These are phyloP conservation scores for Bothrops alternatus DNA, from an alignment of 2,797 vertebrate genomes.

Conservation along the genomic window DNA sequence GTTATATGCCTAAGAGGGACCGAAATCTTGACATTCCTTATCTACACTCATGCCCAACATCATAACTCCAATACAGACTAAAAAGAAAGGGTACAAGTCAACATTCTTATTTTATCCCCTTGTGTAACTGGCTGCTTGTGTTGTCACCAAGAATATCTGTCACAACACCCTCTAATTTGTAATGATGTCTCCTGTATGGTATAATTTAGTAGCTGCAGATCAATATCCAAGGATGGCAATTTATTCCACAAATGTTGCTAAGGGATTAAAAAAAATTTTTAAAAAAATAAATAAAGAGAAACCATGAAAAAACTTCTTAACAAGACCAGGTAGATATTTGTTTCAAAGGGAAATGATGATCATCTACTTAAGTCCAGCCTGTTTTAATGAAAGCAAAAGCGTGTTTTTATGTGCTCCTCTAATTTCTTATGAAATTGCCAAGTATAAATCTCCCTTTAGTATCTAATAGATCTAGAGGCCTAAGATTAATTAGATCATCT, in stretches of 20 bases:
- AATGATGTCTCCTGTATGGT: background rate
- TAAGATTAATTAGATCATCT: background rate
- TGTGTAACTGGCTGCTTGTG: background rate
- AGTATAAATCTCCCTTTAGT: background rate
- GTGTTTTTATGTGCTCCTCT: background rate
- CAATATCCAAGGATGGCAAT: background rate
- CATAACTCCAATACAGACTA: background rate
- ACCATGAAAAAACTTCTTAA: background rate
- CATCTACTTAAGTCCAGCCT: background rate
- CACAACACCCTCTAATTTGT: background rate
- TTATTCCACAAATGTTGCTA: background rate
- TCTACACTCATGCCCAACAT: background rate
- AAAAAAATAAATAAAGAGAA: background rate
- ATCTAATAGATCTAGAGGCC: background rate
- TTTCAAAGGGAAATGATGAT: background rate
- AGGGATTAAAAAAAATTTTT: background rate
- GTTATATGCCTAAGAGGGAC: background rate
- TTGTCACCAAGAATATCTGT: background rate
- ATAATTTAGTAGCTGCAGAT: background rate
- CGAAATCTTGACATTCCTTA: background rate
- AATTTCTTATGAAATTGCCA: background rate
- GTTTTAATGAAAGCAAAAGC: background rate
- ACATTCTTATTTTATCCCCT: background rate
- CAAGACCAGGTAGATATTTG: background rate
- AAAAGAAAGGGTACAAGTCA: background rate